Evolutionary conservation across 2,797 vertebrate genomes (phyloP).

Genomic region (Poeciliopsis paucimaculata): DNA sequence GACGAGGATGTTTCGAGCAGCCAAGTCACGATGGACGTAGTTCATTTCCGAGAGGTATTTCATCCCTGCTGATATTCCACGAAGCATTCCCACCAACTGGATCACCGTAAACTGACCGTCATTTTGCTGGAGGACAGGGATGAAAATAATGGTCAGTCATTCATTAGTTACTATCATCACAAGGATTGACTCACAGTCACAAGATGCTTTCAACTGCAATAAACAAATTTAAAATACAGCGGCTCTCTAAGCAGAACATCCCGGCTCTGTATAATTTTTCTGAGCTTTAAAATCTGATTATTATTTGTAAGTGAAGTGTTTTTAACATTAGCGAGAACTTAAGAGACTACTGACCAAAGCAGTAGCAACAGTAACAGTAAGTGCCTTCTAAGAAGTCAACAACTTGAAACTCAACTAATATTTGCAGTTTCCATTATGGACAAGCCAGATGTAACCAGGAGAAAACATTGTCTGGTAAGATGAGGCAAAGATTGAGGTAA

Average conservation of each 20-base stretch:
- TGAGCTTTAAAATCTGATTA: neutral
- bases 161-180: conserved; percentile 20
- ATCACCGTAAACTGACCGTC: conserved; percentile 98
- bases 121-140: conserved; percentile 86
- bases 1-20: conserved; percentile 97
- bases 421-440: neutral
- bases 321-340: neutral
- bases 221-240: conserved; percentile 25
- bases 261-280: neutral
- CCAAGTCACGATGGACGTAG: conserved; percentile 96
- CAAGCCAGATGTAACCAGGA: neutral
- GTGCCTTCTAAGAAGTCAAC: neutral
- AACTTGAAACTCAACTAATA: neutral
- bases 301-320: neutral
- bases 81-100: conserved; percentile 97
- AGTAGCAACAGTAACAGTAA: no score
- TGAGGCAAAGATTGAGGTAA: neutral
- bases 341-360: neutral
- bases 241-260: conserved; percentile 11
- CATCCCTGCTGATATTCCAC: conserved; percentile 96
- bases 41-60: conserved; percentile 99
- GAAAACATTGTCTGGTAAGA: neutral
- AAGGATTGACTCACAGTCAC: conserved; percentile 12
- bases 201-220: conserved; percentile 19
- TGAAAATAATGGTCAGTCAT: conserved; percentile 23